These are phyloP conservation scores for Circaetus gallicus DNA, from an alignment of 2,113 vertebrate species.

Conservation along the genomic window DNA sequence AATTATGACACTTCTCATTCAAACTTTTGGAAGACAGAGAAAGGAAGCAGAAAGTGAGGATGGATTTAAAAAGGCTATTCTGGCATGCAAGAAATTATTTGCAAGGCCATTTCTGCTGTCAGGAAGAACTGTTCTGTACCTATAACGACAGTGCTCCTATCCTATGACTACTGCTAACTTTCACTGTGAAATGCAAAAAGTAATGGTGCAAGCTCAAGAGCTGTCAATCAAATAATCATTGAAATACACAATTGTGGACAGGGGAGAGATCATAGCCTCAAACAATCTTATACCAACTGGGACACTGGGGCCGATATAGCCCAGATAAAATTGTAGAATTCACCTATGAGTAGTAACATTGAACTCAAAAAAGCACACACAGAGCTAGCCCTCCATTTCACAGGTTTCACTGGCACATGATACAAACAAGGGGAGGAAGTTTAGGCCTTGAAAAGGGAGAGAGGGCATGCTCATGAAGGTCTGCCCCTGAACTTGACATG, in stretches of 20 bases:
- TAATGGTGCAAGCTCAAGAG: neutral
- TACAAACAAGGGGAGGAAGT: neutral
- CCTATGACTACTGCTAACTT: neutral
- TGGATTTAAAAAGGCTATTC: neutral
- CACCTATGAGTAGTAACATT: neutral
- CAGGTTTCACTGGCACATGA: neutral
- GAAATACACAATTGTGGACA: neutral
- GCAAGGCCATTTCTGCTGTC: neutral
- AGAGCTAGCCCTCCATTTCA: neutral
- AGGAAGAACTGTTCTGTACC: neutral
- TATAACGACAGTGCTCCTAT: neutral
- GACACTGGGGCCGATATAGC: rapidly evolving
- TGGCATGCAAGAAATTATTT: neutral
- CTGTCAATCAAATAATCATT: neutral
- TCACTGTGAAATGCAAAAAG: neutral
- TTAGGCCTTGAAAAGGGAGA: neutral
- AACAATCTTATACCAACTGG: neutral
- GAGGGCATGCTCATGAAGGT: neutral
- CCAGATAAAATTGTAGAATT: neutral
- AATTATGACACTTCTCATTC: neutral
- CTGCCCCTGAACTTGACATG: neutral
- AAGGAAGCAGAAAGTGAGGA: neutral
- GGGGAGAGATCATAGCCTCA: neutral
- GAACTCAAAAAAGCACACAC: neutral
- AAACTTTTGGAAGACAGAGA: neutral